Evolutionary conservation across 2,797 vertebrate genomes (phyloP), one percentile per base, ranked within the genome.

Genomic region (Cyprinella venusta): DNA sequence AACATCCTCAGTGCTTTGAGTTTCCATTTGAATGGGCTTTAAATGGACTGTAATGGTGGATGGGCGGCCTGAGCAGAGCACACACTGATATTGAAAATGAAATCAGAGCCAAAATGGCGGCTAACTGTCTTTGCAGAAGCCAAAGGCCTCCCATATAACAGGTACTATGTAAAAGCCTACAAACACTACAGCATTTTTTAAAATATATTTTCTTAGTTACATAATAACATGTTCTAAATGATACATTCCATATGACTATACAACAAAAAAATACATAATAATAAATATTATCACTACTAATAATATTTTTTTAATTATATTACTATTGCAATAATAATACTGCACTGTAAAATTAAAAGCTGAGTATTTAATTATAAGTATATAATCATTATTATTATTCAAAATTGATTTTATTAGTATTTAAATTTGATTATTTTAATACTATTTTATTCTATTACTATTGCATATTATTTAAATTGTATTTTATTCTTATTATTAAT

Each of bases 1-100:
- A 79, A 48, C 48, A 56, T 59, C 16, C 13, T 50, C 36, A 24
- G 15, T 75, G 36, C 13, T 21, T 42, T 19, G 2, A 69, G 79
- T 38, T 81, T 87, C 21, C 40, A 65, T 63, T 50, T 50, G 59
- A 82, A 82, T 67, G 21, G 42, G 1, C 30, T 82, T 87, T 50
- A 68, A 80, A 71, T 52, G 63, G 21, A 52, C 75, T 64, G 10
- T 45, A 77, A 71, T 71, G 79, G 38, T 69, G 54, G 21, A 36
- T 6, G 12, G 18, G 12, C 40, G 8, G 8, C 67, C 30, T 52
- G 71, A 24, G 61, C 38, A 52, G 33, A 68, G 0, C 12, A 64
- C 36, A 45, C 40, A 19, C 21, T 67, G 59, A 77, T 19, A 64
- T 30, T 48, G 48, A 38, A 56, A 52, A 68, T 74, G 30, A 75